Percentiles rank a stretch among this genome's conserved stretches.
Conservation (phyloP, 2,797 vertebrate species). For the Hemitrygon akajei region DNA sequence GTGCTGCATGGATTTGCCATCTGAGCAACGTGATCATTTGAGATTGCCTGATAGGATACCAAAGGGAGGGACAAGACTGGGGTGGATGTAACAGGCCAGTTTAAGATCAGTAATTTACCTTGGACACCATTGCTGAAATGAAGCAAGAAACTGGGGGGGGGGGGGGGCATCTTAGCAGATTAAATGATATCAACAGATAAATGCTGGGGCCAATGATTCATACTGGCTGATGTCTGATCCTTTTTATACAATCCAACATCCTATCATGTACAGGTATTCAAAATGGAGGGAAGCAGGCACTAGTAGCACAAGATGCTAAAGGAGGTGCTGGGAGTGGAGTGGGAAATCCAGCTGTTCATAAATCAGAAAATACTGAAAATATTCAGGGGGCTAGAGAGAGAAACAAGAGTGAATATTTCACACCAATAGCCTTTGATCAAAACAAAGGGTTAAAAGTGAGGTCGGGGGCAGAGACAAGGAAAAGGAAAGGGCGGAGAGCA, state of each 20-base stretch:
- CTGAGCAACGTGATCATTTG: background rate
- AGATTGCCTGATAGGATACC: background rate
- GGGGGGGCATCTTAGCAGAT: background rate
- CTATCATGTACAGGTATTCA: background rate
- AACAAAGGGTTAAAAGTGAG: no score
- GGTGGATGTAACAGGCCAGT: background rate
- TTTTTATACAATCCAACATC: background rate
- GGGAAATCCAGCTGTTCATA: no score
- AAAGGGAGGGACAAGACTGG: background rate
- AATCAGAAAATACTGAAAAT: no score
- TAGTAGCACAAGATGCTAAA: background rate
- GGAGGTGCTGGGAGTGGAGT: no score
- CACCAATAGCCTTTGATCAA: no score
- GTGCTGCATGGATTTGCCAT: background rate
- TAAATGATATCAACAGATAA: no score
- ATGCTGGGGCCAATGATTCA: background rate
- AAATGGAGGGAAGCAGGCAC: background rate
- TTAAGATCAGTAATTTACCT: background rate
- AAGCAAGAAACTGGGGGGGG: background rate
- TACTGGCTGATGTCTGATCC: background rate
- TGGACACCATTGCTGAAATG: background rate
- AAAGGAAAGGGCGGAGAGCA: no score
- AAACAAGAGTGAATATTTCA: no score
- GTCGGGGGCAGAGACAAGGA: no score
- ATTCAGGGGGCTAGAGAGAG: no score